Conservation (phyloP, 2,113 vertebrate species). For the Clarias macrocephalus region DNA sequence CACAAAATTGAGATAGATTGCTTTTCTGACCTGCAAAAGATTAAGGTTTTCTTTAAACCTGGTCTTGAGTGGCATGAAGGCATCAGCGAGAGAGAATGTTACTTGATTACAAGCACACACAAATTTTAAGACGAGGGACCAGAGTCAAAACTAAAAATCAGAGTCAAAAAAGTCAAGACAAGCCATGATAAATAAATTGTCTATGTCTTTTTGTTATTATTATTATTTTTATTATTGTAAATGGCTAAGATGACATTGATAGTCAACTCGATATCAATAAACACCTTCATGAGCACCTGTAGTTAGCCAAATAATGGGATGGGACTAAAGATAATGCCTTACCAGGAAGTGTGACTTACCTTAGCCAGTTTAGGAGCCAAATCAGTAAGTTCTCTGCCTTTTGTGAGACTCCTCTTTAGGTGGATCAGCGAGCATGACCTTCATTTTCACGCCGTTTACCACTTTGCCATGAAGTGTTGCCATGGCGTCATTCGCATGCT, state of each 20-base stretch:
- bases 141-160: not conserved
- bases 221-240: not conserved
- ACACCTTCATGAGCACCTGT: not conserved
- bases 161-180: not conserved
- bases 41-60: slow-evolving; percentile 6
- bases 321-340: slow-evolving; percentile 8
- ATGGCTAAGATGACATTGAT: not conserved
- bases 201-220: no score
- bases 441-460: slow-evolving; percentile 91
- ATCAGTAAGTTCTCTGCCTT: slow-evolving; percentile 87
- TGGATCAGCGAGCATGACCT: slow-evolving; percentile 92
- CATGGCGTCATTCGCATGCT: slow-evolving; percentile 88
- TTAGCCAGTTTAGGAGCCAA: not conserved
- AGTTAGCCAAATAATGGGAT: not conserved
- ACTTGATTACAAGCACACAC: not conserved
- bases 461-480: slow-evolving; percentile 82
- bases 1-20: not conserved
- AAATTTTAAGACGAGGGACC: not conserved
- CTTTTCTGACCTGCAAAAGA: slow-evolving; percentile 9
- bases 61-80: not conserved
- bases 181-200: not conserved
- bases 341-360: slow-evolving; percentile 50
- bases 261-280: slow-evolving; percentile 1
- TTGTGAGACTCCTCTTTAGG: slow-evolving; percentile 92
- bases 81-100: slow-evolving; percentile 1